Evolutionary conservation across 1,140 invertebrate genomes (phyloP), one percentile per base, ranked within the genome.

Genomic region (Apolygus lucorum): DNA sequence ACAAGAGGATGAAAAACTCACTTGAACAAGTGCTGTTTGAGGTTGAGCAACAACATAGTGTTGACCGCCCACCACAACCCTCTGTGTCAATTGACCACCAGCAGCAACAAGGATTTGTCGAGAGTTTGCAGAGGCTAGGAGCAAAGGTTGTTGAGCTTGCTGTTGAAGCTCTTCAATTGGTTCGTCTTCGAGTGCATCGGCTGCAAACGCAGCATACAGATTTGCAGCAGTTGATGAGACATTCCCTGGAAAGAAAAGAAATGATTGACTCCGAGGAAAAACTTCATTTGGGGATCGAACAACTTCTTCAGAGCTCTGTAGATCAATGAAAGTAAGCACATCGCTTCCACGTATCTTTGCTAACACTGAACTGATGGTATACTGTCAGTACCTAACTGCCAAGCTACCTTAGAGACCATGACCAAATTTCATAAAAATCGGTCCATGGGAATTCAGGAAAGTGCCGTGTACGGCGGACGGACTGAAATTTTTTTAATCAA

Each of bases 141-240:
- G 22, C 17, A 63, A 26, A 63, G 62, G 62, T 63, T 63, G 62
- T 24, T 68, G 67, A n/a, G 27, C 25, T 21, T 68, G 67, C 42
- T 67, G 69, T 22, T 71, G 42, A 0, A 49, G 24, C 42, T 73
- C 72, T 28, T 75, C 74, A n/a, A 73, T 69, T 68, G 87, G 86
- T 73, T 88, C 87, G 73, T 88, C 87, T 70, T 87, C 86, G n/a
- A 88, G 78, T 67, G 86, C 85, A 71, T 87, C 87, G 0, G 87
- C 87, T 0, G 87, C 87, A 25, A 89, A 78, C 63, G 87, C 86
- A 0, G 87, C 86, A 74, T 88, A 88, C 11, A 88, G 76, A 77
- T 88, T 88, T 0, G 86, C 87, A 0, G 87, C 87, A n/a, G 86
- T 86, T 1, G 86, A 87, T 0, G 87, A 88, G 0, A 86, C 85